Percentiles rank a stretch among this genome's conserved stretches.
Conservation (phyloP, 2,888 invertebrate species). For the Zygaena filipendulae region DNA sequence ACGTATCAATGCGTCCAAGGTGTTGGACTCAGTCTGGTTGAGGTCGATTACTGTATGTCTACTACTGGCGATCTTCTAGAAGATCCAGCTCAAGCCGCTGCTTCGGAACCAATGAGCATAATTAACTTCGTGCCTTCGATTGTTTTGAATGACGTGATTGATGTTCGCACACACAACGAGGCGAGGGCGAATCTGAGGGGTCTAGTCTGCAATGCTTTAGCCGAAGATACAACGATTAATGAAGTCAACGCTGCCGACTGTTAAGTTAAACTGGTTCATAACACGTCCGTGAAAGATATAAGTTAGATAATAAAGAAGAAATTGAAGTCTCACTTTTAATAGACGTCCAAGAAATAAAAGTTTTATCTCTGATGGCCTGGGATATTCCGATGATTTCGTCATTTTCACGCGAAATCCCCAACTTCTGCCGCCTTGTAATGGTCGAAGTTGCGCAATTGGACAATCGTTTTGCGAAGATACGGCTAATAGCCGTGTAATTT, state of each 20-base stretch:
- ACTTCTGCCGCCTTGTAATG: constrained; percentile 36
- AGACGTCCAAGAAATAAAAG: constrained; percentile 15
- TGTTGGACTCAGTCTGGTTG: constrained; percentile 31
- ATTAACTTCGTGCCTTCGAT: constrained; percentile 42
- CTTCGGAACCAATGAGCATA: constrained; percentile 25
- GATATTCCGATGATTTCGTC: constrained; percentile 16
- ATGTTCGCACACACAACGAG: constrained; percentile 21
- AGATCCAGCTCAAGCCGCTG: constrained; percentile 25
- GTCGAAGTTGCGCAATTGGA: constrained; percentile 43
- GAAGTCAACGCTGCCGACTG: constrained; percentile 2
- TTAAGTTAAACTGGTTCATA: no score
- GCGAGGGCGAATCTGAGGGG: constrained; percentile 26
- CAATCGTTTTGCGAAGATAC: constrained; percentile 34
- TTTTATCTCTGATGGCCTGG: constrained; percentile 34
- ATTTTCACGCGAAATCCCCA: no score
- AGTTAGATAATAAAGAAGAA: constrained; percentile 15
- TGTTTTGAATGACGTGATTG: constrained; percentile 33
- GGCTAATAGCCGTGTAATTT: constrained; percentile 33
- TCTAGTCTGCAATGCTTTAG: constrained; percentile 39
- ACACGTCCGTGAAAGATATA: no score
- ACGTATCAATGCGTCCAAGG: constrained; percentile 36
- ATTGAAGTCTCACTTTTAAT: no score
- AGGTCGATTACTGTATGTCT: constrained; percentile 37
- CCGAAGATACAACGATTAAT: constrained; percentile 31
- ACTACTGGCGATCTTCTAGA: constrained; percentile 34